phyloP scores from a whole-genome alignment of 2,113 vertebrate species.

The Nyctereutes procyonoides region DNA sequence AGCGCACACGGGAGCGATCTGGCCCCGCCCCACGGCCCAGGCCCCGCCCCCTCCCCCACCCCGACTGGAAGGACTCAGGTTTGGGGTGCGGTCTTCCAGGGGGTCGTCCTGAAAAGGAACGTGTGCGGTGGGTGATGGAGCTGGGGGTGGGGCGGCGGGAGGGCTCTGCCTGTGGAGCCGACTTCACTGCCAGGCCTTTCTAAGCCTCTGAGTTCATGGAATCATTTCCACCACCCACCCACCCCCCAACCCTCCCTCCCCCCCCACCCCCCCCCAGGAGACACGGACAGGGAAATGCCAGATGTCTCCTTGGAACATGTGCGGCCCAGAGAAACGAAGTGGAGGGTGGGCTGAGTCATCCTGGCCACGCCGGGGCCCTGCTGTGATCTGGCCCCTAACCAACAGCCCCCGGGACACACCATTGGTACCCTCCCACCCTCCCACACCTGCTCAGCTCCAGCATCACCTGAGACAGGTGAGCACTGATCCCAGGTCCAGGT shows the following conservation, averaged over 20 bases:
- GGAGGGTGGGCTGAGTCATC: not conserved
- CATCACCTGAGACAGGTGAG: no score
- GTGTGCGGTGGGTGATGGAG: fast-evolving
- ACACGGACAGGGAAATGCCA: not conserved
- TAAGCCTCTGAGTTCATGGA: not conserved
- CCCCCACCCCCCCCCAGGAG: not conserved
- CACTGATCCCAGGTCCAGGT: no score
- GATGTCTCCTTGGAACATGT: not conserved
- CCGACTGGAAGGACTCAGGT: not conserved
- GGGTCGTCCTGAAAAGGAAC: fast-evolving
- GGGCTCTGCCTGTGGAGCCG: fast-evolving
- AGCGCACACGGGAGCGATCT: fast-evolving
- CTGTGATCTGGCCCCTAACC: not conserved
- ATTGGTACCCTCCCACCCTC: no score
- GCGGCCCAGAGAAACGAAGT: not conserved
- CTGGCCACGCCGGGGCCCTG: not conserved
- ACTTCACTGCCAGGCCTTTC: not conserved
- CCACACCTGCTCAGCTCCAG: not conserved
- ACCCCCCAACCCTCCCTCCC: no score
- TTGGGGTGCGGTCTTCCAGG: not conserved
- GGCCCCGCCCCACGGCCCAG: not conserved
- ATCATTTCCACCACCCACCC: no score
- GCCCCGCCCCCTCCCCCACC: not conserved
- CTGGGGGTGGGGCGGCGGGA: fast-evolving
- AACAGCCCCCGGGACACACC: fast-evolving